Conservation (phyloP, 2,888 invertebrate genomes). For the Dione juno region DNA sequence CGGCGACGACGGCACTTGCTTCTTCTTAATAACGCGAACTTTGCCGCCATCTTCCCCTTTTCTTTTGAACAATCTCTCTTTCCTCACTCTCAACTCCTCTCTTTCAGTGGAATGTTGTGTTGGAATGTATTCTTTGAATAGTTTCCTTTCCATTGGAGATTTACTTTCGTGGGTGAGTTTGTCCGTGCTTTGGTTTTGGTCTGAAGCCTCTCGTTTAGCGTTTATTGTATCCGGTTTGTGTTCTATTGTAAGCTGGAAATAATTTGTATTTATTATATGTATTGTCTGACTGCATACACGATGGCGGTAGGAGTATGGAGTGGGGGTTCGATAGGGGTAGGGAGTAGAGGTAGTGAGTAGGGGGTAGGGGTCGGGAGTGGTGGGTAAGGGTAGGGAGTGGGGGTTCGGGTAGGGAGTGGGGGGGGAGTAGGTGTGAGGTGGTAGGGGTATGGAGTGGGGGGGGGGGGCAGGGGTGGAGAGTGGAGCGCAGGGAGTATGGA, state of each 20-base stretch:
- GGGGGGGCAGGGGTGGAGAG: too few species aligned
- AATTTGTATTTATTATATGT: background rate
- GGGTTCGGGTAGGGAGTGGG: too few species aligned
- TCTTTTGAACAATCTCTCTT: slow-evolving; percentile 76
- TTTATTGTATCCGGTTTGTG: slow-evolving; percentile 89
- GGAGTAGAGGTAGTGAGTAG: too few species aligned
- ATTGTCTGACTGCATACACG: too few species aligned
- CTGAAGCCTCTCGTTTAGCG: slow-evolving; percentile 45
- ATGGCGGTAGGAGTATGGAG: too few species aligned
- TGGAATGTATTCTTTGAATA: slow-evolving; percentile 50
- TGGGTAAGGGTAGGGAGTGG: too few species aligned
- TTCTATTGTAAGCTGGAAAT: slow-evolving; percentile 90
- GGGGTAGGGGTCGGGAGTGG: too few species aligned
- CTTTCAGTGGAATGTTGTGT: slow-evolving; percentile 66
- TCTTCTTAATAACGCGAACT: slow-evolving; percentile 63
- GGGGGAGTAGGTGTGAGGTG: too few species aligned
- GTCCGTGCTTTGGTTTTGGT: slow-evolving; percentile 50
- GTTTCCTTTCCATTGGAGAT: slow-evolving; percentile 84
- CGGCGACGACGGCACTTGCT: slow-evolving; percentile 69
- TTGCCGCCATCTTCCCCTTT: slow-evolving; percentile 71
- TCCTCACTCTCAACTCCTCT: slow-evolving; percentile 76
- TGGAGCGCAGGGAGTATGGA: too few species aligned
- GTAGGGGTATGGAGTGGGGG: too few species aligned
- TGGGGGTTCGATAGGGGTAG: too few species aligned
- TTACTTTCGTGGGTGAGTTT: slow-evolving; percentile 59